phyloP scores from a whole-genome alignment of 2,113 vertebrate genomes.

The Coreoperca whiteheadi region DNA sequence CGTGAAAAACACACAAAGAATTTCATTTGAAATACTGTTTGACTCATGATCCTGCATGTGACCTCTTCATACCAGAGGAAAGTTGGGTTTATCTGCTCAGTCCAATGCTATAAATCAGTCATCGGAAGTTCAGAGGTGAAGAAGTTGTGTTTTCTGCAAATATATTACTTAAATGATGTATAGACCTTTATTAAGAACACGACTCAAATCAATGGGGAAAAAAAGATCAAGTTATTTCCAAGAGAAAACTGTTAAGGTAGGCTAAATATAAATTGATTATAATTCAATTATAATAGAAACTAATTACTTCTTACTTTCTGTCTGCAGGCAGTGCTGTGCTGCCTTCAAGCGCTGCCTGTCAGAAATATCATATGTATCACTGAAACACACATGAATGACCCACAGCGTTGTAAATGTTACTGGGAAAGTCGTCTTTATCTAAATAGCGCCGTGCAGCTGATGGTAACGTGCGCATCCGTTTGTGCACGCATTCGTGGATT shows the following conservation, averaged over 20 bases:
- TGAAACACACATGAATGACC: background rate
- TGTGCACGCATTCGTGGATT: no score
- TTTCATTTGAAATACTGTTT: background rate
- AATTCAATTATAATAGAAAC: no score
- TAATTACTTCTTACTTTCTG: background rate
- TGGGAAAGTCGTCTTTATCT: background rate
- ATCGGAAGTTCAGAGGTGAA: background rate
- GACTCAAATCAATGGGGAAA: background rate
- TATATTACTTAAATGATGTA: no score
- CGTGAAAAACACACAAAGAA: background rate
- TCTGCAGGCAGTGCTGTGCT: background rate
- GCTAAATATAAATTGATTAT: no score
- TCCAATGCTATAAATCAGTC: constrained; percentile 5
- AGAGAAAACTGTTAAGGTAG: background rate
- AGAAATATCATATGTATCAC: constrained; percentile 13
- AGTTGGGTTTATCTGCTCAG: background rate
- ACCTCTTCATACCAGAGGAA: constrained; percentile 42
- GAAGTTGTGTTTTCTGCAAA: background rate
- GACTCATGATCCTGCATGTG: background rate
- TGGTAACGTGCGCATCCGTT: background rate
- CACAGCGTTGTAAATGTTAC: constrained; percentile 13
- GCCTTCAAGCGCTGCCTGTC: constrained; percentile 3
- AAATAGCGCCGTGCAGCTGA: background rate
- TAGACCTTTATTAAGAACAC: no score
- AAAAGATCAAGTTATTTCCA: no score